A percentile compares a stretch with the other conserved stretches of the same genome.
phyloP scores from a whole-genome alignment of 2,888 invertebrate species.

The Drosophila paramelanica region DNA sequence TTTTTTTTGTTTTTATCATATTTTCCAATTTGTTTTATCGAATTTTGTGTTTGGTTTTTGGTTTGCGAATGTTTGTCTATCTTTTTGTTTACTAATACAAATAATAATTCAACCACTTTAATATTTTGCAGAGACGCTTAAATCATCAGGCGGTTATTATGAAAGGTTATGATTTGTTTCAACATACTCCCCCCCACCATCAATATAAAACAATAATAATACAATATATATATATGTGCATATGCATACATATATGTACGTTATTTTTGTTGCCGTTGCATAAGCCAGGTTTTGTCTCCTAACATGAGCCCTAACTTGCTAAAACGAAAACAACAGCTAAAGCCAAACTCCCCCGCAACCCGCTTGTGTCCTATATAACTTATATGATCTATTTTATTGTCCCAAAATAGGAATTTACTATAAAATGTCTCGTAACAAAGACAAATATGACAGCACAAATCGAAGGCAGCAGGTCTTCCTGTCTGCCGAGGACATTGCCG shows the following conservation, averaged over 20 bases:
- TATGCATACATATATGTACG: conserved; percentile 28
- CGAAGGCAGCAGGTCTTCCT: conserved; percentile 95
- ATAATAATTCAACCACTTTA: conserved; percentile 83
- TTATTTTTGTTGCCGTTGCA: conserved; percentile 58
- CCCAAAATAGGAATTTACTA: conserved; percentile 82
- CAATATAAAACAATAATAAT: conserved; percentile 21
- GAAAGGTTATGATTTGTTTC: conserved; percentile 85
- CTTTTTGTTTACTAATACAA: conserved; percentile 77
- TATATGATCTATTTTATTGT: conserved; percentile 16
- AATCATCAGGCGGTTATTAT: conserved; percentile 85
- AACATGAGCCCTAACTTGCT: conserved; percentile 80
- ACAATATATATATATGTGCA: conserved; percentile 26
- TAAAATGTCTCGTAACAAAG: conserved; percentile 91
- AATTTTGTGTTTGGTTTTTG: conserved; percentile 29
- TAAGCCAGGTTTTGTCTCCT: conserved; percentile 74
- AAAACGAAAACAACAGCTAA: conserved; percentile 46
- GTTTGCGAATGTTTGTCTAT: conserved; percentile 40
- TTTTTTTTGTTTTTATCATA: conserved; percentile 30
- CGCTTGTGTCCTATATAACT: conserved; percentile 7
- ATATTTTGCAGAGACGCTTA: conserved; percentile 85
- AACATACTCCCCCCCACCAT: conserved; percentile 54
- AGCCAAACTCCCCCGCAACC: conserved; percentile 8
- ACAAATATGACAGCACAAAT: conserved; percentile 94
- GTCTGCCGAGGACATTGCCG: conserved; percentile 96
- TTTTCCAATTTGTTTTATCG: not conserved